phyloP scores from a whole-genome alignment of 2,797 vertebrate species.

The Pteropus rufus region DNA sequence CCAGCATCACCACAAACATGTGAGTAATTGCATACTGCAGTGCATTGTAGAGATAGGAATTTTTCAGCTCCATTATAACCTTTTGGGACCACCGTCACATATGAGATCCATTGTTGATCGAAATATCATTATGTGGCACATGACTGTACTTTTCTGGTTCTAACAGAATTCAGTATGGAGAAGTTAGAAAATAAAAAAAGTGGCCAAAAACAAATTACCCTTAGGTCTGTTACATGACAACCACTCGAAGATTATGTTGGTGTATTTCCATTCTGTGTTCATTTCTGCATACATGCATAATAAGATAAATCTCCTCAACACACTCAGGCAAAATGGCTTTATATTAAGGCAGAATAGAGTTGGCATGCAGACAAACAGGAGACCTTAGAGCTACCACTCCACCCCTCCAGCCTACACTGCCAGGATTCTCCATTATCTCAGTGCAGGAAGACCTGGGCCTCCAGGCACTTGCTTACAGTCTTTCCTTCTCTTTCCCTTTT shows the following conservation, averaged over 20 bases:
- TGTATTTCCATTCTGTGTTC: neutral
- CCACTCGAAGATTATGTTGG: neutral
- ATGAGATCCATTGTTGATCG: neutral
- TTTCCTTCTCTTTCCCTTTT: neutral
- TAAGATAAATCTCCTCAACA: neutral
- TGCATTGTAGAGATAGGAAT: too few relatives aligned
- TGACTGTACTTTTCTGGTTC: neutral
- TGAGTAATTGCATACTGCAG: neutral
- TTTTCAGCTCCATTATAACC: too few relatives aligned
- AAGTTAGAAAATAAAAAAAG: neutral
- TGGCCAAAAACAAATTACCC: neutral
- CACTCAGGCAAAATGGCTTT: neutral
- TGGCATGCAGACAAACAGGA: neutral
- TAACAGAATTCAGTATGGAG: neutral
- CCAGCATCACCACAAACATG: neutral
- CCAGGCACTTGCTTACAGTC: neutral
- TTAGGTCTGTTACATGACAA: neutral
- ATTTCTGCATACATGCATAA: neutral
- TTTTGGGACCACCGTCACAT: neutral
- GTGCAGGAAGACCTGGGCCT: neutral
- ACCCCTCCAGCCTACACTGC: fast-evolving
- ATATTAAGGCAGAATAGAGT: neutral
- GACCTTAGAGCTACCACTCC: fast-evolving
- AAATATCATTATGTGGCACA: neutral
- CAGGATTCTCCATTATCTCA: neutral